These are phyloP conservation scores for Hiodon alosoides DNA, from an alignment of 2,113 vertebrate genomes.

Conservation along the genomic window DNA sequence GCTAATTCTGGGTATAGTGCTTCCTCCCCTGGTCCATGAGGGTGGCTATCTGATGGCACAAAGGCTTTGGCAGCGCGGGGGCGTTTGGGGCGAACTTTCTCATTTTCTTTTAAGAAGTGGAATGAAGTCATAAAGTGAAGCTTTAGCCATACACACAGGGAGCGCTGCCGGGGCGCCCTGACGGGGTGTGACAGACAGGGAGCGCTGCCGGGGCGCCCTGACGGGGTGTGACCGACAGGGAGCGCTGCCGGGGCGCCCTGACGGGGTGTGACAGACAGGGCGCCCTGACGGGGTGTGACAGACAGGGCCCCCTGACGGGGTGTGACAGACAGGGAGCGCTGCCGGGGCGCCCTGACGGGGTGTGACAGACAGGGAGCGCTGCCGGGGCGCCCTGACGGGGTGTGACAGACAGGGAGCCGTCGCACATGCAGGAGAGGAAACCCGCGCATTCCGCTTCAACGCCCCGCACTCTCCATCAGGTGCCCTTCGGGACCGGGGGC, in stretches of 20 bases:
- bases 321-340: neutral
- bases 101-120: slow-evolving; percentile 38
- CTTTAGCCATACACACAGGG: neutral
- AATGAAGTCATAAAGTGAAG: slow-evolving; percentile 54
- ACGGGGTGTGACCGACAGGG: neutral
- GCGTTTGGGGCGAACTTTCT: neutral
- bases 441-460: neutral
- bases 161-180: neutral
- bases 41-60: slow-evolving; percentile 42
- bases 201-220: neutral
- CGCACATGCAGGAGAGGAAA: neutral
- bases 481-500: neutral
- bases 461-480: slow-evolving; percentile 7
- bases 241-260: neutral
- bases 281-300: neutral
- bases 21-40: slow-evolving; percentile 45
- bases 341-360: neutral
- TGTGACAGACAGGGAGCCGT: neutral
- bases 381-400: neutral
- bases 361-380: neutral
- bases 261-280: neutral
- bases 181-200: neutral
- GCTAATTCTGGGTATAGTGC: slow-evolving; percentile 62
- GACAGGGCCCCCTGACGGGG: too few relatives aligned
- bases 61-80: slow-evolving; percentile 38